Conservation (phyloP, 2,797 vertebrate species). For the Urocyon cinereoargenteus region DNA sequence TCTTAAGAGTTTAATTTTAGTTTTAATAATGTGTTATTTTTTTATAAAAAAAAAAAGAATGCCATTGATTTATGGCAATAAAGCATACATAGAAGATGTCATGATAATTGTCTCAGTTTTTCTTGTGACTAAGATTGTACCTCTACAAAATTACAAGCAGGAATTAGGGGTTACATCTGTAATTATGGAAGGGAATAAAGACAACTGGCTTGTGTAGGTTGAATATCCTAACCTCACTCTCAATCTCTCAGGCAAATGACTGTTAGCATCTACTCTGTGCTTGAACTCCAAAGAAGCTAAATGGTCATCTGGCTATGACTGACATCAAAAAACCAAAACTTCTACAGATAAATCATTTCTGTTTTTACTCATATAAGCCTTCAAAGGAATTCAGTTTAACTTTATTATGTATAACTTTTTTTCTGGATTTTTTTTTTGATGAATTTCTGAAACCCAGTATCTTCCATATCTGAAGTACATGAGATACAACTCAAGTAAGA, state of each 20-base stretch:
- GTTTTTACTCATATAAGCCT: not conserved
- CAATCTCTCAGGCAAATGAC: not conserved
- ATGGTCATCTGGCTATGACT: not conserved
- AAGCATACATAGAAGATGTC: not conserved
- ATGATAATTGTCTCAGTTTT: not conserved
- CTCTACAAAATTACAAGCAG: not conserved
- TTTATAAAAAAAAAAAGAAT: constrained; percentile 28
- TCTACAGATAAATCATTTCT: not conserved
- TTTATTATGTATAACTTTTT: constrained; percentile 26
- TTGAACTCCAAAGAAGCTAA: not conserved
- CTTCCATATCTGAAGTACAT: not conserved
- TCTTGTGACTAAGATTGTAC: not conserved
- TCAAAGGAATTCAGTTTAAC: not conserved
- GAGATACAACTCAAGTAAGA: not conserved
- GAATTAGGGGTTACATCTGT: not conserved
- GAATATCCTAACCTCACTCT: not conserved
- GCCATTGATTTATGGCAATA: constrained; percentile 25
- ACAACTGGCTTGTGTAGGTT: not conserved
- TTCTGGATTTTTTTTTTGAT: not conserved
- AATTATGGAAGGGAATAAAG: not conserved
- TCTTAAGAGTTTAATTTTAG: not conserved
- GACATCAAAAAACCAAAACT: constrained; percentile 41
- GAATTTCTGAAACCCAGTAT: not conserved
- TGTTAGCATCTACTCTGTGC: not conserved
- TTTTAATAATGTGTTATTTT: not conserved